Evolutionary conservation across 2,888 invertebrate genomes (phyloP).

Genomic region (Erannis defoliaria): DNA sequence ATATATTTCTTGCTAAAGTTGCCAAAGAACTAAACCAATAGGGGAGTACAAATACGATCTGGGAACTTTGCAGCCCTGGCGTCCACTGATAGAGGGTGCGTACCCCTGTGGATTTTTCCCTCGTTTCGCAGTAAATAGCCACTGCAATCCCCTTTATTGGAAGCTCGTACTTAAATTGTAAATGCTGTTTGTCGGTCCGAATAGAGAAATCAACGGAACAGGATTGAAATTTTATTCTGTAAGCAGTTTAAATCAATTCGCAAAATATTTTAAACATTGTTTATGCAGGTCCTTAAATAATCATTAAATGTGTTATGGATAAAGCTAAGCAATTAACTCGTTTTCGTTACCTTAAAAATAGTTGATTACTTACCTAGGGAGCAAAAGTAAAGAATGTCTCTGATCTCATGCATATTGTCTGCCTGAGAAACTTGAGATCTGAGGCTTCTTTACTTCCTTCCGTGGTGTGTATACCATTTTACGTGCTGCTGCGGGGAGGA

Average conservation of each 20-base stretch:
- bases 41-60: constrained; percentile 73
- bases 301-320: too few relatives aligned
- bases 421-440: too few relatives aligned
- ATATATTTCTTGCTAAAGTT: constrained; percentile 19
- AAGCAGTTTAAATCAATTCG: neutral
- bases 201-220: constrained; percentile 28
- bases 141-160: constrained; percentile 39
- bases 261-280: neutral
- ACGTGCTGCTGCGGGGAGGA: too few relatives aligned
- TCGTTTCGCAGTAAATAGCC: constrained; percentile 49
- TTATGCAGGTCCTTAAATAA: too few relatives aligned
- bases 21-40: constrained; percentile 68
- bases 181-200: constrained; percentile 36
- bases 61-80: constrained; percentile 37
- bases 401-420: too few relatives aligned
- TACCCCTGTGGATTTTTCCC: constrained; percentile 50
- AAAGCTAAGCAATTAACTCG: too few relatives aligned
- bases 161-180: constrained; percentile 40
- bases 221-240: constrained; percentile 15
- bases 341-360: too few relatives aligned
- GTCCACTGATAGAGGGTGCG: constrained; percentile 46
- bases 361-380: too few relatives aligned
- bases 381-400: too few relatives aligned
- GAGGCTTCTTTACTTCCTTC: too few relatives aligned
- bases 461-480: too few relatives aligned